phyloP scores from a whole-genome alignment of 2,113 vertebrate species.

The Chaetorhynchus papuensis region DNA sequence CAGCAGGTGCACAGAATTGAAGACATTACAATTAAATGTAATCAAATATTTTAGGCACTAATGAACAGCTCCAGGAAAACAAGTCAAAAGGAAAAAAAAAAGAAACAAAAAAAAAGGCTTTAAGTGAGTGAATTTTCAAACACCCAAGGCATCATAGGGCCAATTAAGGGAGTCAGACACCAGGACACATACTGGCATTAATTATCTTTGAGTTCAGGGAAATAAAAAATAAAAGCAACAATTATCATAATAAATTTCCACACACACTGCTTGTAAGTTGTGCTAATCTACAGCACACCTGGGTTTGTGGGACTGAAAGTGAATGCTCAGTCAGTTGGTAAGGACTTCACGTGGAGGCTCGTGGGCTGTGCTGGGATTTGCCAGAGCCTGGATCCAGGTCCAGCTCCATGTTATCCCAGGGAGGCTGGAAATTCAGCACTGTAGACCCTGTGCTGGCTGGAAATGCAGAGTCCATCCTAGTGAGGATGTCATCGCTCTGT shows the following conservation, averaged over 20 bases:
- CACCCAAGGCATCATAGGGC: conserved; percentile 74
- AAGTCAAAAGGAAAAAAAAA: conserved; percentile 68
- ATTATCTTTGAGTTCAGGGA: conserved; percentile 82
- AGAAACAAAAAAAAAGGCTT: neutral
- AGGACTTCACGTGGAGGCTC: conserved; percentile 29
- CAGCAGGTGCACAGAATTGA: conserved; percentile 80
- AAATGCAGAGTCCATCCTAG: neutral
- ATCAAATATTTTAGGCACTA: conserved; percentile 84
- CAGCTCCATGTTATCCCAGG: neutral
- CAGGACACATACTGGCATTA: conserved; percentile 81
- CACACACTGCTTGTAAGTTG: conserved; percentile 75
- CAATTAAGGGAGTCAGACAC: conserved; percentile 83
- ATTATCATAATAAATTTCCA: conserved; percentile 83
- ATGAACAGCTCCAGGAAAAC: conserved; percentile 81
- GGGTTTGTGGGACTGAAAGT: conserved; percentile 64
- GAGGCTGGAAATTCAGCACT: neutral
- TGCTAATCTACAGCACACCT: conserved; percentile 77
- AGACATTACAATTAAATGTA: conserved; percentile 83
- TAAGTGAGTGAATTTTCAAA: conserved; percentile 78
- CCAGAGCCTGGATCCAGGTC: neutral
- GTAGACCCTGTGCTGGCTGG: neutral
- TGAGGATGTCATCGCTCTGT: neutral
- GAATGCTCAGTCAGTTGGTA: conserved; percentile 59
- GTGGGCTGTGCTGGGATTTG: conserved; percentile 49
- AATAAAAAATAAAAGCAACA: conserved; percentile 84